Evolutionary conservation across 2,797 vertebrate species (phyloP).

Genomic region (Helostoma temminkii): DNA sequence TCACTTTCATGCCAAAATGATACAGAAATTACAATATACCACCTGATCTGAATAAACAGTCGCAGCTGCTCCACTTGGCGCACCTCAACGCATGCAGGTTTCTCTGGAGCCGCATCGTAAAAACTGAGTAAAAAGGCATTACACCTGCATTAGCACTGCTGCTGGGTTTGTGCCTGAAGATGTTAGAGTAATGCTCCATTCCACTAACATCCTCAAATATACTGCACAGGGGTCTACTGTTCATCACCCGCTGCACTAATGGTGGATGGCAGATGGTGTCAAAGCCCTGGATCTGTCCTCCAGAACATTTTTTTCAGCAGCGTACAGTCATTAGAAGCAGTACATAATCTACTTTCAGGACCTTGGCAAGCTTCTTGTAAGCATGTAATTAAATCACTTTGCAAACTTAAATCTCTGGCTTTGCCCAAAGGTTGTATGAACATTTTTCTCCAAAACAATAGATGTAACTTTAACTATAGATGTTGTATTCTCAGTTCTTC

Average conservation of each 20-base stretch:
- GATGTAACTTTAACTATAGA: conserved; percentile 38
- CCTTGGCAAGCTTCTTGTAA: conserved; percentile 57
- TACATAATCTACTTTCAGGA: conserved; percentile 59
- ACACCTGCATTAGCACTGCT: conserved; percentile 59
- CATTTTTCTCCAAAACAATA: conserved; percentile 37
- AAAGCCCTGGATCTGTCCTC: conserved; percentile 53
- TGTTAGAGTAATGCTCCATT: conserved; percentile 3
- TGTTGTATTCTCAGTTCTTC: conserved; percentile 37
- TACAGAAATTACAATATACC: conserved; percentile 38
- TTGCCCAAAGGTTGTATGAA: conserved; percentile 59
- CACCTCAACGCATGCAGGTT: conserved; percentile 28
- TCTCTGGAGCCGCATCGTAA: conserved; percentile 34
- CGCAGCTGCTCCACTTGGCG: conserved; percentile 61
- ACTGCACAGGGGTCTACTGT: conserved; percentile 29
- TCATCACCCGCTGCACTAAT: conserved; percentile 45
- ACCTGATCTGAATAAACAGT: conserved; percentile 69
- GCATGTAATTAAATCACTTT: conserved; percentile 59
- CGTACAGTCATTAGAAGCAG: conserved; percentile 57
- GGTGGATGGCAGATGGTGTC: conserved; percentile 54
- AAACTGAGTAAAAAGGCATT: conserved; percentile 55
- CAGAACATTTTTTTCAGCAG: conserved; percentile 48
- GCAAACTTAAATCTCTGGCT: conserved; percentile 68
- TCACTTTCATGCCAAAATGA: conserved; percentile 47
- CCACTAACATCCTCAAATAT: conserved; percentile 42
- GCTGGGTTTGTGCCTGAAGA: conserved; percentile 34